phyloP scores from a whole-genome alignment of 2,888 invertebrate species.

The Aporophyla lueneburgensis region DNA sequence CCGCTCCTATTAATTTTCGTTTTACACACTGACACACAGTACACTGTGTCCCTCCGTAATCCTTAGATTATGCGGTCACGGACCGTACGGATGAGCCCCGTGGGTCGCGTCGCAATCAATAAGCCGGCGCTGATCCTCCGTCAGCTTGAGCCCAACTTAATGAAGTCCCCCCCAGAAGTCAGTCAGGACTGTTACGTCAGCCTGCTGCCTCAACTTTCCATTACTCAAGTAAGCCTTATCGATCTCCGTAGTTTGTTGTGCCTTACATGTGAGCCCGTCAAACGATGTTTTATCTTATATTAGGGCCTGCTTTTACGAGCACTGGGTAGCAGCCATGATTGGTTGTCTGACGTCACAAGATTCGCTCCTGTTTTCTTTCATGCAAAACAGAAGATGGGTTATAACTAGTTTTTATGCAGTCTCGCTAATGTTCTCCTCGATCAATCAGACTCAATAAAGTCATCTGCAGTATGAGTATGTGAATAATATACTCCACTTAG shows the following conservation, averaged over 20 bases:
- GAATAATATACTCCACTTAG: conserved; percentile 22
- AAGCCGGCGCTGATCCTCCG: conserved; percentile 73
- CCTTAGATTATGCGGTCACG: conserved; percentile 75
- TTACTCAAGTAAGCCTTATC: conserved; percentile 63
- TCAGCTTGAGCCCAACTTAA: conserved; percentile 80
- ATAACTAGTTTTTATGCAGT: conserved; percentile 44
- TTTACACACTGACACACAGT: conserved; percentile 70
- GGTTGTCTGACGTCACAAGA: conserved; percentile 50
- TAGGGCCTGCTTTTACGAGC: conserved; percentile 55
- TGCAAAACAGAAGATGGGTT: conserved; percentile 50
- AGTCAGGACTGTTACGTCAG: conserved; percentile 51
- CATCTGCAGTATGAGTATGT: conserved; percentile 40
- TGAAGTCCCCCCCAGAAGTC: conserved; percentile 72
- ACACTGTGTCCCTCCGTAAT: conserved; percentile 74
- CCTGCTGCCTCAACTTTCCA: conserved; percentile 59
- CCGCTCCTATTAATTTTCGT: conserved; percentile 67
- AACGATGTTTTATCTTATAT: conserved; percentile 60
- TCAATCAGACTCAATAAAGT: conserved; percentile 54
- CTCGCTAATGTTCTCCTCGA: conserved; percentile 41
- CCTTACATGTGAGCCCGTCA: conserved; percentile 50
- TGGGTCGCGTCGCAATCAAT: conserved; percentile 74
- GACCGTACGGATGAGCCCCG: conserved; percentile 67
- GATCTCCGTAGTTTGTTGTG: conserved; percentile 53
- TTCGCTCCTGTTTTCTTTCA: conserved; percentile 56
- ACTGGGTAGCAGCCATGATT: conserved; percentile 53